These are phyloP conservation scores for Mastigias papua DNA, from an alignment of 30 jellyfish, hydroid and myxozoan species.

Conservation along the genomic window DNA sequence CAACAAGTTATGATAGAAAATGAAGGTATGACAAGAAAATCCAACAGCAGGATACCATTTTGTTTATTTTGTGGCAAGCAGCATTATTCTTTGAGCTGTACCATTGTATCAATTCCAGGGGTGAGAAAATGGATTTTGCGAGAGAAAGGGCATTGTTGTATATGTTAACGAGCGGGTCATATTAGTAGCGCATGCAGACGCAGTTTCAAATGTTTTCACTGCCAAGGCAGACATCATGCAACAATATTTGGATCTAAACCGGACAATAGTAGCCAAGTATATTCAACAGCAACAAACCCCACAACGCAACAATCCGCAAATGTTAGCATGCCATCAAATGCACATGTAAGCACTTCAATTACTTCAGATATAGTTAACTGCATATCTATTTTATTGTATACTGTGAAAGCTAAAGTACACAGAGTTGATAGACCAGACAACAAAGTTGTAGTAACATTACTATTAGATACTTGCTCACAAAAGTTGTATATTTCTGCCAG, in stretches of 20 bases:
- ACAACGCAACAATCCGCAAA: neutral
- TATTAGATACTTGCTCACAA: conserved; percentile 9
- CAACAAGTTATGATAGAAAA: neutral
- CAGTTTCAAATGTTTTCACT: neutral
- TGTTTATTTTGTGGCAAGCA: conserved; percentile 15
- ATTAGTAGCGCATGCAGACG: neutral
- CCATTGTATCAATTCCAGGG: neutral
- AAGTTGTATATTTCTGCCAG: neutral
- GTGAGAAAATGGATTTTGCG: neutral
- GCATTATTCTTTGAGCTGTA: conserved; percentile 6
- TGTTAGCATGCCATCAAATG: neutral
- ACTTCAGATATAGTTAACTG: too few species aligned
- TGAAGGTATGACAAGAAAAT: neutral
- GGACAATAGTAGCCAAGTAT: neutral
- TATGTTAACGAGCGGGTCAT: neutral
- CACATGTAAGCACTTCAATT: neutral
- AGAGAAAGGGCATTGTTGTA: neutral
- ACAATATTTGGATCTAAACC: neutral
- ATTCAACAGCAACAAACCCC: neutral
- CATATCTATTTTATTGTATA: conserved; percentile 6
- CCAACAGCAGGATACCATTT: neutral
- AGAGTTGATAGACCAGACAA: neutral
- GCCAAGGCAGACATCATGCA: neutral
- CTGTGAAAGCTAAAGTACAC: neutral
- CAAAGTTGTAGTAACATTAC: neutral